Base-by-base conservation (phyloP, 2,888 invertebrate species). In the Noctua janthe region DNA sequence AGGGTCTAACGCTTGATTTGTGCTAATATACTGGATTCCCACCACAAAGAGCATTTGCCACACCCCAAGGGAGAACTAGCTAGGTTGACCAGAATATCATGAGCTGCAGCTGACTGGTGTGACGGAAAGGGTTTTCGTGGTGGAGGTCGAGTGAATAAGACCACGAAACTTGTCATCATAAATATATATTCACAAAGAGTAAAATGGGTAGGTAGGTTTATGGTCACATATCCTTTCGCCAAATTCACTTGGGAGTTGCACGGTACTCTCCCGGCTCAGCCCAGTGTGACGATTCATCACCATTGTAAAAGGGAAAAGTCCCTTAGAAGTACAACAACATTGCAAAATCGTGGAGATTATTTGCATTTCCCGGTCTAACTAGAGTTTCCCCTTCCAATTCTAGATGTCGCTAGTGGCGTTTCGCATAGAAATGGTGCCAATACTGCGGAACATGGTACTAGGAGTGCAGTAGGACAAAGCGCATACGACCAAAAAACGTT, bases 371-470 rank as follows among this genome's bases (percentile, higher is more conserved):
- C 51, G 15, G 73, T 20, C 3, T 43, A 39, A 6, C 6, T 43
- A 20, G 29, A 54, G 73, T 15, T 75, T 51, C 20, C 17, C 1
- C 8, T 8, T 15, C 8, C 2, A 43, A 73, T 29, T 8, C 11
- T 29, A 43, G 74, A 73, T 73, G 75, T 76, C 54, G 43, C 75
- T 56, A 13, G 43, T 56, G 29, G 43, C 54, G 10, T 71, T 74
- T 17, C 29, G 23, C 23, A 2, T 35, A 43, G 20, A 70, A 23
- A 47, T 15, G 43, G 56, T 17, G 29, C 23, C 29, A 11, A 56
- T 35, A 76, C 43, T 8, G 54, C 20, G 29, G 1, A 29, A 73
- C 20, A 29, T 59, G 29, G 17, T 75, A 76, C 76, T 76, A 59
- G 56, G 76, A 35, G 1, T 47, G 56, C 47, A 74, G 76, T 10